Conservation (phyloP, 2,113 vertebrate species). For the Sula dactylatra region DNA sequence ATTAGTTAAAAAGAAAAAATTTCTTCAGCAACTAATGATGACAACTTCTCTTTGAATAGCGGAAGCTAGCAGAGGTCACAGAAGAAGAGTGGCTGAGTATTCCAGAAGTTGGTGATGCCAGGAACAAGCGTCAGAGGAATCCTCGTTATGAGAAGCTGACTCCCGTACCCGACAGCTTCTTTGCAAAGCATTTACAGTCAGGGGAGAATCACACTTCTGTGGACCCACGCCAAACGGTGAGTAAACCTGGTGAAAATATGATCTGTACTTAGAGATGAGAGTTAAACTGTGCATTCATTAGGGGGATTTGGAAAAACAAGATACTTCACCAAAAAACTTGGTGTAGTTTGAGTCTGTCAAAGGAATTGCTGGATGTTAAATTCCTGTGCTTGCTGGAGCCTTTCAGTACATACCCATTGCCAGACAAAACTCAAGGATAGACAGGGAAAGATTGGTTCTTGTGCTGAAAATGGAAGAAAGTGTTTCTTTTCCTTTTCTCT, state of each 20-base stretch:
- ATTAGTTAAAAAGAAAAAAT: not conserved
- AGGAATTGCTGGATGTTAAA: not conserved
- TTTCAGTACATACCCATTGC: not conserved
- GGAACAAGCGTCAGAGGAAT: slow-evolving; percentile 96
- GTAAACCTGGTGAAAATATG: not conserved
- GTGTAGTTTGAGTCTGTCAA: not conserved
- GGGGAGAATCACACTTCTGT: slow-evolving; percentile 92
- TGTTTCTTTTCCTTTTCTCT: not conserved
- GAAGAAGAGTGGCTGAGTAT: slow-evolving; percentile 99
- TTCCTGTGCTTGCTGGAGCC: not conserved
- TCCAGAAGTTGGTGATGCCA: slow-evolving; percentile 95
- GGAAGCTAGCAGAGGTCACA: slow-evolving; percentile 92
- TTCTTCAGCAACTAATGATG: not conserved
- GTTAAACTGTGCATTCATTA: fast-evolving
- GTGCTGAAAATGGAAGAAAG: not conserved
- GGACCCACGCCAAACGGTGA: slow-evolving; percentile 91
- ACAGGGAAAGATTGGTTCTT: not conserved
- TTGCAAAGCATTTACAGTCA: slow-evolving; percentile 92
- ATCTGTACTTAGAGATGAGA: not conserved
- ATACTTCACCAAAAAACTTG: not conserved
- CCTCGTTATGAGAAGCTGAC: slow-evolving; percentile 96
- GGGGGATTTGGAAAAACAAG: not conserved
- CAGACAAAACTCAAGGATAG: not conserved
- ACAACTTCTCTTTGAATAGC: slow-evolving; percentile 64
- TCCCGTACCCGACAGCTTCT: slow-evolving; percentile 96